Percentiles rank a stretch among this genome's conserved stretches.
These are phyloP conservation scores for Notoglanidium macrostoma DNA, from an alignment of 2,797 vertebrate species.

Conservation along the genomic window DNA sequence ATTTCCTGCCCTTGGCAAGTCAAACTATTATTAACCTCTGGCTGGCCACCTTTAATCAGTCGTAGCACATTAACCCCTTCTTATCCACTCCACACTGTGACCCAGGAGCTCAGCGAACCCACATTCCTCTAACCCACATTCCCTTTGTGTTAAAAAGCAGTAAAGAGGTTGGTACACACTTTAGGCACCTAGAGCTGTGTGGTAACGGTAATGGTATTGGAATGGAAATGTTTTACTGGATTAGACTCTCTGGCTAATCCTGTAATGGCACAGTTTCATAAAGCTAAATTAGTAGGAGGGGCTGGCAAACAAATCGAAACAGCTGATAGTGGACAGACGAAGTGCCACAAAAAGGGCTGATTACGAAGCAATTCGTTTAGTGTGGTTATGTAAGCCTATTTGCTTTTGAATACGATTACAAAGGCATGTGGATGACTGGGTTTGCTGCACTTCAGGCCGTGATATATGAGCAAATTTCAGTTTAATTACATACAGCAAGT, in stretches of 20 bases:
- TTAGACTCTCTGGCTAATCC: constrained; percentile 11
- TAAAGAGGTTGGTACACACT: background rate
- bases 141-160: constrained; percentile 21
- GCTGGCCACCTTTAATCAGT: constrained; percentile 38
- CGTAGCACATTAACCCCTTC: constrained; percentile 37
- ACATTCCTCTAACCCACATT: constrained; percentile 46
- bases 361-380: background rate
- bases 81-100: constrained; percentile 29
- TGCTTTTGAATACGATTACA: constrained; percentile 26
- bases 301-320: constrained; percentile 4
- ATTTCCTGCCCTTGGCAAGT: constrained; percentile 50
- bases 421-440: background rate
- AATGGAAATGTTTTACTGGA: background rate
- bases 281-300: background rate
- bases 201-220: background rate
- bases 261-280: constrained; percentile 23
- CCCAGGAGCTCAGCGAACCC: constrained; percentile 32
- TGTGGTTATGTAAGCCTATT: background rate
- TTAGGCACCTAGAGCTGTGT: background rate
- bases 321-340: constrained; percentile 13
- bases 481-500: background rate
- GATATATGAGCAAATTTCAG: constrained; percentile 8
- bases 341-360: constrained; percentile 17
- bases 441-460: background rate
- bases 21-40: constrained; percentile 52